A percentile compares a stretch with the other conserved stretches of the same genome.
Conservation (phyloP, 2,113 vertebrate species). For the Prionailurus bengalensis region DNA sequence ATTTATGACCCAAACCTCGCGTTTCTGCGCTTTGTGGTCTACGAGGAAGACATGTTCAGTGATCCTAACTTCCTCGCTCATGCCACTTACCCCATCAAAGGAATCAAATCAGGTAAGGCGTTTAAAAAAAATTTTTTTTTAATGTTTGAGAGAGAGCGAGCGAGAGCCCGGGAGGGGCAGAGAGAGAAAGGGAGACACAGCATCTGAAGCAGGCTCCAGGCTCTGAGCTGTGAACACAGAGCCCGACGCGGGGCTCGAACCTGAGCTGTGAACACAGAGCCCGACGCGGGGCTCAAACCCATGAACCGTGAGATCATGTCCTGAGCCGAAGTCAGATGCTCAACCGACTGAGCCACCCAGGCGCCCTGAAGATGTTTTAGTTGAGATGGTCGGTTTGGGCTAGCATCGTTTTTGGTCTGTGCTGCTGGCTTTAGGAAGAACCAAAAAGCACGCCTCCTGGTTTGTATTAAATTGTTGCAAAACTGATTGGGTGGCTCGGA, state of each 20-base stretch:
- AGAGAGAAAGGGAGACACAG: too few species aligned
- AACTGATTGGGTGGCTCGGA: accelerated
- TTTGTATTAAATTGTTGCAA: neutral
- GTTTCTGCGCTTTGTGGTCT: constrained; percentile 96
- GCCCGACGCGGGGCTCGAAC: accelerated
- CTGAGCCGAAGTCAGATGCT: too few species aligned
- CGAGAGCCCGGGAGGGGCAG: too few species aligned
- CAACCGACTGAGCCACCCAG: too few species aligned
- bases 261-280: too few species aligned
- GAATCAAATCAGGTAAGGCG: constrained; percentile 93
- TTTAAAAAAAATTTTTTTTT: neutral
- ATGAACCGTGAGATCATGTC: too few species aligned
- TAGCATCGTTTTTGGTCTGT: neutral
- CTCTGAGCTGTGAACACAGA: too few species aligned
- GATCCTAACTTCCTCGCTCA: constrained; percentile 99
- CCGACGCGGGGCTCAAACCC: accelerated
- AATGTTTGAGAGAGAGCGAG: too few species aligned
- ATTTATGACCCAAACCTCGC: constrained; percentile 95
- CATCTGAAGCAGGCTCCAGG: too few species aligned
- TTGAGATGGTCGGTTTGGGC: neutral
- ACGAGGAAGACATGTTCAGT: constrained; percentile 99
- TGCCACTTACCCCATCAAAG: constrained; percentile 96
- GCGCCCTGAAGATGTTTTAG: neutral
- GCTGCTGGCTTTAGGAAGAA: constrained; percentile 8
- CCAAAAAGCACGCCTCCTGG: neutral